phyloP scores from a whole-genome alignment of 2,797 vertebrate species.

The Coracias cyanogaster region DNA sequence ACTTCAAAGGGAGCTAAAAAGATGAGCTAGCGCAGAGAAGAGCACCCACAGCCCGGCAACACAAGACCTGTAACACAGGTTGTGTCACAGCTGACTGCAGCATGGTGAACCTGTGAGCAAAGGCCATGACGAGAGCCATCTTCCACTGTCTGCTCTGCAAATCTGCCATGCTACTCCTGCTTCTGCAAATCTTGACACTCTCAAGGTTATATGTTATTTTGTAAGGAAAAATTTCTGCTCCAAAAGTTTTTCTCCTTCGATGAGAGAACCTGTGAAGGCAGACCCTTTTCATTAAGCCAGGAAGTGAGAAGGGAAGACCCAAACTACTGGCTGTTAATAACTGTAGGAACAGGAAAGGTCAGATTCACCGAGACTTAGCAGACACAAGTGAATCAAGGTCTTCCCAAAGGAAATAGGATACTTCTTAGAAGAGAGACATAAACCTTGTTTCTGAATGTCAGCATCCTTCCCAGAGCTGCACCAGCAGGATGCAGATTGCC shows the following conservation, averaged over 20 bases:
- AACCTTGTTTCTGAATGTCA: neutral
- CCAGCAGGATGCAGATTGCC: neutral
- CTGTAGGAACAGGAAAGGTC: neutral
- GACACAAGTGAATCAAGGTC: neutral
- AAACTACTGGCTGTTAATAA: neutral
- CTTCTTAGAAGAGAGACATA: neutral
- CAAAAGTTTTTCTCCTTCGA: neutral
- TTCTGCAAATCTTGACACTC: neutral
- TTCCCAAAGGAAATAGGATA: neutral
- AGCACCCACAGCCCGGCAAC: neutral
- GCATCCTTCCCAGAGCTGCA: neutral
- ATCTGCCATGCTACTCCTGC: accelerated
- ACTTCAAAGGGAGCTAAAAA: neutral
- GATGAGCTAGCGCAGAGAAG: neutral
- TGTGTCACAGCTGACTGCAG: neutral
- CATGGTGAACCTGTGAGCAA: neutral
- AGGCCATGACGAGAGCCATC: neutral
- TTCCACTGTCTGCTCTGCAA: neutral
- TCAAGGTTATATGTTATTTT: accelerated
- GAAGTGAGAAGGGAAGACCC: neutral
- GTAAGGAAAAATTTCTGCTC: neutral
- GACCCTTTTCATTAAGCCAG: neutral
- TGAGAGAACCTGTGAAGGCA: neutral
- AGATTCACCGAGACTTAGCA: neutral
- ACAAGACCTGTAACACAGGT: neutral